Percentiles rank a stretch among this genome's conserved stretches.
These are phyloP conservation scores for Endotricha flammealis DNA, from an alignment of 2,888 invertebrate genomes.

Conservation along the genomic window DNA sequence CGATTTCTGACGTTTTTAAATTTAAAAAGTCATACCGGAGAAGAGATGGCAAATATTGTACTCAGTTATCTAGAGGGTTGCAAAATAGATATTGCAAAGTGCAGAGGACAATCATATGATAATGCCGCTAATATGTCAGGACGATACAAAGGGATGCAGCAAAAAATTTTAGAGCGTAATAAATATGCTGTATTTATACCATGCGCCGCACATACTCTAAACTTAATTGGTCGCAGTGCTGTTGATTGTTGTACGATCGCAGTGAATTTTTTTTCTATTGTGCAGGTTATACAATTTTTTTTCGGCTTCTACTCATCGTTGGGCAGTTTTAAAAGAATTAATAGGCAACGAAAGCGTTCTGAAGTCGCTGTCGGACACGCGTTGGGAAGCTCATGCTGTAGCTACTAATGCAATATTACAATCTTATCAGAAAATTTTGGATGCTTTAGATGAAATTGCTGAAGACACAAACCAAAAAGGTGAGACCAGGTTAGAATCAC, in stretches of 20 bases:
- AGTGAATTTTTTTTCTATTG: conserved; percentile 2
- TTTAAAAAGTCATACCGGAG: conserved; percentile 8
- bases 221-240: not conserved
- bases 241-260: not conserved
- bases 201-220: conserved; percentile 13
- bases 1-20: conserved; percentile 10
- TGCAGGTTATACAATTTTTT: not conserved
- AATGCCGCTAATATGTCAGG: conserved; percentile 15
- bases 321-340: conserved; percentile 10
- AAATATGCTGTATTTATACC: conserved; percentile 14
- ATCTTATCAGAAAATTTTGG: conserved; percentile 8
- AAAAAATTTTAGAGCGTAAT: conserved; percentile 11
- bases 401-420: conserved; percentile 6
- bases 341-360: conserved; percentile 9
- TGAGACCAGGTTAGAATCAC: conserved; percentile 4
- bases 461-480: conserved; percentile 1
- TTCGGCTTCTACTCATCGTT: conserved; percentile 1
- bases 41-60: conserved; percentile 8
- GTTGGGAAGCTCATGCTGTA: conserved; percentile 6
- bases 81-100: conserved; percentile 9
- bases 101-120: conserved; percentile 14
- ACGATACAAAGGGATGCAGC: conserved; percentile 12
- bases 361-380: conserved; percentile 10
- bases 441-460: conserved; percentile 7
- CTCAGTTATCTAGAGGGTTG: conserved; percentile 5